Conservation (phyloP, 2,797 vertebrate species). For the Galaxias olidus region DNA sequence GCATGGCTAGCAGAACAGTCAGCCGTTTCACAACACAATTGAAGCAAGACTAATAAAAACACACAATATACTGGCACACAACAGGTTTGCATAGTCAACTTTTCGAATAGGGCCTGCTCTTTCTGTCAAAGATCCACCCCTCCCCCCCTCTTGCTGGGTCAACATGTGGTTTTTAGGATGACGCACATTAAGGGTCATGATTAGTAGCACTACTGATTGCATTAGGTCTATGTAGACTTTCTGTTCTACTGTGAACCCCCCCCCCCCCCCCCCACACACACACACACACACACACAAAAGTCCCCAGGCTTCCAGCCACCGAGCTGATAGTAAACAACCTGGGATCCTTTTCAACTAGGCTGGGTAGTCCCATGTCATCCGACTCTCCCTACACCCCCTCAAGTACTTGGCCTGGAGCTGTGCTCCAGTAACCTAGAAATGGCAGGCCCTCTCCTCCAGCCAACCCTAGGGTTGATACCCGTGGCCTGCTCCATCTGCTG, state of each 20-base stretch:
- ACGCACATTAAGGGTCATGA: constrained; percentile 26
- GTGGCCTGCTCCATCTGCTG: constrained; percentile 56
- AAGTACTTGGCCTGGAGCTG: constrained; percentile 15
- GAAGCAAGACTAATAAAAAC: constrained; percentile 1
- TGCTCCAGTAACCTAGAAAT: constrained; percentile 58
- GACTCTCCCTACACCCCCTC: neutral
- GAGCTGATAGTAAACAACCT: neutral
- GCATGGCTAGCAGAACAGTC: neutral
- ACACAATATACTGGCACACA: neutral
- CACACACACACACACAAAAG: constrained; percentile 5
- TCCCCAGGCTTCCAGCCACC: neutral
- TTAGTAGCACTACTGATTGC: neutral
- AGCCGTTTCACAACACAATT: constrained; percentile 15
- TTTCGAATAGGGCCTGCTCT: too few species aligned
- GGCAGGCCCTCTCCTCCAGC: constrained; percentile 23
- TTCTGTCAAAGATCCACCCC: too few species aligned
- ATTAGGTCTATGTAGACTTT: neutral
- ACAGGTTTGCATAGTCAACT: constrained; percentile 18
- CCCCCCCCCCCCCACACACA: too few species aligned
- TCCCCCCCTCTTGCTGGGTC: constrained; percentile 8
- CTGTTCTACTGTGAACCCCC: constrained; percentile 7
- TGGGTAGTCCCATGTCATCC: constrained; percentile 1
- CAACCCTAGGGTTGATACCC: constrained; percentile 9
- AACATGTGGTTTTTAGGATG: constrained; percentile 17
- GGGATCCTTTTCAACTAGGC: neutral